phyloP scores from a whole-genome alignment of 2,888 invertebrate species.

The Scaptodrosophila latifasciaeformis region DNA sequence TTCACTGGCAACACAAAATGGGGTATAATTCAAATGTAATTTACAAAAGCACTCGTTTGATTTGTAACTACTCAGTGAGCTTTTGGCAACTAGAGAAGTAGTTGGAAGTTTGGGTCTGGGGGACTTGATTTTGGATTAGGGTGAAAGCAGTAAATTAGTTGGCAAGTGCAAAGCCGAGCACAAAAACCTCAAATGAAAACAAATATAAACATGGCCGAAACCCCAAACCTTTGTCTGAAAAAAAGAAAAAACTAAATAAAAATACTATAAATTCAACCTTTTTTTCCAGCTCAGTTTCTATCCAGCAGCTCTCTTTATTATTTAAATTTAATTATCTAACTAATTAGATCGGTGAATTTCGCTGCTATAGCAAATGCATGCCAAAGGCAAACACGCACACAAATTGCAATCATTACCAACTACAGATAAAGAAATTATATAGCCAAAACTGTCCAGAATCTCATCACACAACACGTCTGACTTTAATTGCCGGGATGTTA shows the following conservation, averaged over 20 bases:
- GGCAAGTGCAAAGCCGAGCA: constrained; percentile 29
- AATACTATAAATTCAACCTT: constrained; percentile 7
- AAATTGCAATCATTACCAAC: constrained; percentile 35
- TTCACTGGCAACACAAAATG: too few relatives aligned
- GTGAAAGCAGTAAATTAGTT: constrained; percentile 47
- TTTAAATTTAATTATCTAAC: constrained; percentile 40
- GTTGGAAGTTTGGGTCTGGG: neutral
- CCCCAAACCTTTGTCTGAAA: neutral
- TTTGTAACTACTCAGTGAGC: constrained; percentile 50
- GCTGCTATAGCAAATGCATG: constrained; percentile 1
- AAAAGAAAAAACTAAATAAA: constrained; percentile 10
- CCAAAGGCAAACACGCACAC: constrained; percentile 41
- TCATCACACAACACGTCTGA: neutral
- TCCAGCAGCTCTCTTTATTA: constrained; percentile 18
- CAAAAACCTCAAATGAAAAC: constrained; percentile 30
- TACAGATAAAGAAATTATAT: too few relatives aligned
- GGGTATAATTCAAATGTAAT: constrained; percentile 63
- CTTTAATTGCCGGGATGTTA: constrained; percentile 39
- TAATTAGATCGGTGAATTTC: constrained; percentile 50
- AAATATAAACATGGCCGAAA: constrained; percentile 6
- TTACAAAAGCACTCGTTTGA: constrained; percentile 68
- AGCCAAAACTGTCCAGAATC: too few relatives aligned
- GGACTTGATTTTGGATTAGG: constrained; percentile 1
- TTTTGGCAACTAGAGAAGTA: neutral
- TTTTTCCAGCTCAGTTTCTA: neutral